Evolutionary conservation across 1,140 invertebrate species (phyloP).

Genomic region (Euglossa dilemma): DNA sequence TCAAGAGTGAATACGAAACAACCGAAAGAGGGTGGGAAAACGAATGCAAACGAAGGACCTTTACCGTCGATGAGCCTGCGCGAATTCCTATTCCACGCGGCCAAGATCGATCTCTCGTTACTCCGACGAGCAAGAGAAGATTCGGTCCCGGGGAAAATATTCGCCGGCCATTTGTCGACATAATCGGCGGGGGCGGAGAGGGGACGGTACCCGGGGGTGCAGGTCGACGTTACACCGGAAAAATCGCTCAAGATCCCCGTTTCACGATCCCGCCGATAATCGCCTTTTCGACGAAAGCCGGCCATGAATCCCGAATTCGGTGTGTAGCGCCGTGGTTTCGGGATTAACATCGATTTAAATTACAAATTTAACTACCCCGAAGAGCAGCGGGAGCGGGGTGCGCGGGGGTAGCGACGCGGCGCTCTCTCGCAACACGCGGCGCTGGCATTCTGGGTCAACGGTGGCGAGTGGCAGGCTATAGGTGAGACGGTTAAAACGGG

Average conservation of each 20-base stretch:
- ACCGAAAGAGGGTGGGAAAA: background rate
- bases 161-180: background rate
- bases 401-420: background rate
- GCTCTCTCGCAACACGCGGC: conserved; percentile 43
- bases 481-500: conserved; percentile 57
- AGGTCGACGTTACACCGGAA: background rate
- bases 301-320: conserved; percentile 63
- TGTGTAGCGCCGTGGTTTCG: conserved; percentile 52
- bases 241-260: conserved; percentile 35
- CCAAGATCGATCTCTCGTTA: too few species aligned
- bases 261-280: conserved; percentile 57
- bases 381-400: conserved; percentile 30
- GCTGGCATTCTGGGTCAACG: conserved; percentile 63
- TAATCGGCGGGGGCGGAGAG: too few species aligned
- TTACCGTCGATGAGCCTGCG: conserved; percentile 13
- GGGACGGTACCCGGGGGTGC: background rate
- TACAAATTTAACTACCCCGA: conserved; percentile 70
- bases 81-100: background rate
- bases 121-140: background rate
- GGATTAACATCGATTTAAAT: conserved; percentile 74
- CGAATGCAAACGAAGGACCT: background rate
- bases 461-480: conserved; percentile 19
- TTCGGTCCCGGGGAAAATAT: background rate
- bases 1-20: conserved; percentile 12
- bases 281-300: conserved; percentile 56